These are phyloP conservation scores for Scarus forsteni DNA, from an alignment of 2,797 vertebrate species.

Conservation along the genomic window DNA sequence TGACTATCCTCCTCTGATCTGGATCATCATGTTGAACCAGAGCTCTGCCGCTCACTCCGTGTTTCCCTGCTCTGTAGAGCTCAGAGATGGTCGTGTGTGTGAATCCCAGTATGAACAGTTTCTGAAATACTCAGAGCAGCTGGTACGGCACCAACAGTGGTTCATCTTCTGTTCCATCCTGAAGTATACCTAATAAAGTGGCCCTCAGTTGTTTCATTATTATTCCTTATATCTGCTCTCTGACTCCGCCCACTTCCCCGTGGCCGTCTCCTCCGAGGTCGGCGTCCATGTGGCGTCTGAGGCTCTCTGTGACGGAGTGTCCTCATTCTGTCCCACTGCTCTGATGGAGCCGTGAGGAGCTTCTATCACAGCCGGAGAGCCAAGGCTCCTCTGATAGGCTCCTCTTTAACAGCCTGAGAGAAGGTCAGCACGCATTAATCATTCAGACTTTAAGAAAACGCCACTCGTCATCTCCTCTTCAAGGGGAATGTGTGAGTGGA, in stretches of 20 bases:
- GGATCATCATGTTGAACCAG: no score
- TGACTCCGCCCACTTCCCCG: not conserved
- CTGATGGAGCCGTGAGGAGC: conserved; percentile 52
- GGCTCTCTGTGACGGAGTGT: conserved; percentile 48
- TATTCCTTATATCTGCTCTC: not conserved
- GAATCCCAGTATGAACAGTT: no score
- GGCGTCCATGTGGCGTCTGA: conserved; percentile 21
- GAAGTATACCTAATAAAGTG: no score
- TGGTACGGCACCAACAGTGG: no score
- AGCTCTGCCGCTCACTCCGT: no score
- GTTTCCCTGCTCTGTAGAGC: no score
- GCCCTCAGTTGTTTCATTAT: no score
- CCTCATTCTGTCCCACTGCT: conserved; percentile 75
- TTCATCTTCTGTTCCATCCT: no score
- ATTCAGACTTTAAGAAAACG: conserved; percentile 22
- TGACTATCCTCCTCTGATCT: no score
- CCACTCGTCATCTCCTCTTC: conserved; percentile 1
- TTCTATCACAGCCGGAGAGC: conserved; percentile 26
- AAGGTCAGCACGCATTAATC: conserved; percentile 37
- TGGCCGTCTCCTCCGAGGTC: conserved; percentile 18
- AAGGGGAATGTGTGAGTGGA: conserved; percentile 29
- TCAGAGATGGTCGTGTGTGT: no score
- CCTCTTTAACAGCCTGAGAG: conserved; percentile 33
- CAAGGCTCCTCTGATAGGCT: conserved; percentile 10
- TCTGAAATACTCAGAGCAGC: no score